Conservation (phyloP, 2,888 invertebrate species). For the Dasypogon diadema region DNA sequence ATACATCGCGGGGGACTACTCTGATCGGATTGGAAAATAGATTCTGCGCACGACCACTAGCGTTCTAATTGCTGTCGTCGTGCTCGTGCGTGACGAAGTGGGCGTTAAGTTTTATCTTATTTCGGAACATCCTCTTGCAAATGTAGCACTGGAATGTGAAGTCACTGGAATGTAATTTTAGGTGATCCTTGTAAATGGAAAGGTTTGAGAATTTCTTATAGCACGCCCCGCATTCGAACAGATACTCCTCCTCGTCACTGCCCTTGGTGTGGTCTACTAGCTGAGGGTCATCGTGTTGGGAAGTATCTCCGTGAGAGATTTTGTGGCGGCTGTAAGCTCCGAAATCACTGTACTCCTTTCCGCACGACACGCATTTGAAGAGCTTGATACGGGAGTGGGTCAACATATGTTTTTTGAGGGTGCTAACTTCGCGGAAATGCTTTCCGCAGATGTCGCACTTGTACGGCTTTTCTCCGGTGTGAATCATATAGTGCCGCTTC, state of each 20-base stretch:
- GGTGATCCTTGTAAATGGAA: conserved; percentile 40
- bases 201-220: conserved; percentile 44
- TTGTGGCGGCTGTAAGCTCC: conserved; percentile 64
- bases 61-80: conserved; percentile 32
- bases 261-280: background rate
- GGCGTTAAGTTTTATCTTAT: conserved; percentile 59
- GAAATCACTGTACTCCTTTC: conserved; percentile 64
- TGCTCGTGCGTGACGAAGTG: conserved; percentile 59
- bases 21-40: background rate
- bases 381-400: conserved; percentile 66
- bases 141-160: conserved; percentile 60
- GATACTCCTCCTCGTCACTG: background rate
- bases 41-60: background rate
- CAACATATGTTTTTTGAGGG: conserved; percentile 66
- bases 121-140: conserved; percentile 60
- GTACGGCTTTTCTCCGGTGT: conserved; percentile 67
- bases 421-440: conserved; percentile 66
- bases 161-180: conserved; percentile 48
- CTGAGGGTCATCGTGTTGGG: background rate
- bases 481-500: conserved; percentile 68
- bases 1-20: too few relatives aligned
- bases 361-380: conserved; percentile 65
- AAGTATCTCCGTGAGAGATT: conserved; percentile 58
- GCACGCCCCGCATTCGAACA: conserved; percentile 50
- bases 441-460: conserved; percentile 65